phyloP scores from a whole-genome alignment of 2,888 invertebrate genomes.

The Xylota segnis region DNA sequence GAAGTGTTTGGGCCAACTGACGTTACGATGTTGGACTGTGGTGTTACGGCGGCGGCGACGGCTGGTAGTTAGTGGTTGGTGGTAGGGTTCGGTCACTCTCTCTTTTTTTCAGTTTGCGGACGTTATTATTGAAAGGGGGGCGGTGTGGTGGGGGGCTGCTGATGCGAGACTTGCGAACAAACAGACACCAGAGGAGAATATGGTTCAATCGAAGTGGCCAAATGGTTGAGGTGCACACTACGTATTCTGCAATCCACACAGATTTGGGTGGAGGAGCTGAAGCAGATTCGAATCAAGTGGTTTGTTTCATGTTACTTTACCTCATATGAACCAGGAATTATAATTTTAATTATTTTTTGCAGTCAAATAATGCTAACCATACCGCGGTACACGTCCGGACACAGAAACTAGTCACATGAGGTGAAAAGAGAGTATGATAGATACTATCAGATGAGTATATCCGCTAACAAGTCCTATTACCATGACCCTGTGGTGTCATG shows the following conservation, averaged over 20 bases:
- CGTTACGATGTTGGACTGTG: conserved; percentile 60
- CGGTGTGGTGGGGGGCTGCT: neutral
- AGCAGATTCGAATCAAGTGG: conserved; percentile 37
- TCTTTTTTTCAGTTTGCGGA: conserved; percentile 63
- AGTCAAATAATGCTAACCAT: too few relatives aligned
- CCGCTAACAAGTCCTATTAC: too few relatives aligned
- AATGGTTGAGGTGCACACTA: conserved; percentile 51
- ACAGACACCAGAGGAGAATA: conserved; percentile 30
- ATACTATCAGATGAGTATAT: too few relatives aligned
- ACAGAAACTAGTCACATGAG: too few relatives aligned
- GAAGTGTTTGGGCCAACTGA: conserved; percentile 74
- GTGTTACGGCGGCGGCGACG: conserved; percentile 48
- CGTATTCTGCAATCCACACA: conserved; percentile 22
- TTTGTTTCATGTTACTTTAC: too few relatives aligned
- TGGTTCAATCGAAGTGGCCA: conserved; percentile 30
- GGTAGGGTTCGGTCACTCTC: conserved; percentile 70
- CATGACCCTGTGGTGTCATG: too few relatives aligned
- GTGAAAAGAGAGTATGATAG: too few relatives aligned
- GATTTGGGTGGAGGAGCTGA: conserved; percentile 35
- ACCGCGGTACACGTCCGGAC: too few relatives aligned
- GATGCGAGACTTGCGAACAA: conserved; percentile 26
- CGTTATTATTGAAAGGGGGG: conserved; percentile 17
- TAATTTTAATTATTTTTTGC: too few relatives aligned
- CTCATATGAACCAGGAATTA: too few relatives aligned
- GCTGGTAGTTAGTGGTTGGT: conserved; percentile 46